Evolutionary conservation across 2,113 vertebrate species (phyloP).

Genomic region (Centrocercus urophasianus): DNA sequence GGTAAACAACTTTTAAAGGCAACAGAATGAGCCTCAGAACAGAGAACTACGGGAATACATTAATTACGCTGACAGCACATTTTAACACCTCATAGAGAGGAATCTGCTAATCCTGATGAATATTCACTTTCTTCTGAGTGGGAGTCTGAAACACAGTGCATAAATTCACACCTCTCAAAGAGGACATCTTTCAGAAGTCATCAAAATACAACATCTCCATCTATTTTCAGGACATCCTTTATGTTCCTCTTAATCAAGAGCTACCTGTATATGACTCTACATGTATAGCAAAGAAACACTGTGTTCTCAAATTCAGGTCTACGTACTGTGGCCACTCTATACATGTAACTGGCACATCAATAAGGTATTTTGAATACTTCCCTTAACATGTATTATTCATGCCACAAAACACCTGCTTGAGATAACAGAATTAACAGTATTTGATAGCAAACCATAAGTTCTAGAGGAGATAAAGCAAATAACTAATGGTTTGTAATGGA

Average conservation of each 20-base stretch:
- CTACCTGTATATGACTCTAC: neutral
- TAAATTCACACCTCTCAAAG: constrained; percentile 58
- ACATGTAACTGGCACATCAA: neutral
- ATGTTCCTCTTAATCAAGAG: neutral
- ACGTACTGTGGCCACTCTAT: neutral
- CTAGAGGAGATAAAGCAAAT: neutral
- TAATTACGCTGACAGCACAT: neutral
- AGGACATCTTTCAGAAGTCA: constrained; percentile 6
- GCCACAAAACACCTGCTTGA: neutral
- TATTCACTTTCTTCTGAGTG: constrained; percentile 26
- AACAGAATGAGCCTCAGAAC: neutral
- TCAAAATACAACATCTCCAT: neutral
- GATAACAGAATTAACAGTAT: neutral
- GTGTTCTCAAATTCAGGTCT: neutral
- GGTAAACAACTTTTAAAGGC: neutral
- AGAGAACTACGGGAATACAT: neutral
- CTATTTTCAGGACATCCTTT: neutral
- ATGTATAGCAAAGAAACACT: neutral
- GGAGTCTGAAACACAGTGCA: neutral
- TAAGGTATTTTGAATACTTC: neutral
- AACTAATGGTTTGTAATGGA: neutral
- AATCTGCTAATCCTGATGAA: constrained; percentile 45
- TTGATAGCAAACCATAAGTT: neutral
- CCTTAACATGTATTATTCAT: neutral
- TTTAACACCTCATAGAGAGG: constrained; percentile 1